Percentiles rank a stretch among this genome's conserved stretches.
Evolutionary conservation across 2,797 vertebrate genomes (phyloP).

Genomic region (Phoeniculus purpureus): DNA sequence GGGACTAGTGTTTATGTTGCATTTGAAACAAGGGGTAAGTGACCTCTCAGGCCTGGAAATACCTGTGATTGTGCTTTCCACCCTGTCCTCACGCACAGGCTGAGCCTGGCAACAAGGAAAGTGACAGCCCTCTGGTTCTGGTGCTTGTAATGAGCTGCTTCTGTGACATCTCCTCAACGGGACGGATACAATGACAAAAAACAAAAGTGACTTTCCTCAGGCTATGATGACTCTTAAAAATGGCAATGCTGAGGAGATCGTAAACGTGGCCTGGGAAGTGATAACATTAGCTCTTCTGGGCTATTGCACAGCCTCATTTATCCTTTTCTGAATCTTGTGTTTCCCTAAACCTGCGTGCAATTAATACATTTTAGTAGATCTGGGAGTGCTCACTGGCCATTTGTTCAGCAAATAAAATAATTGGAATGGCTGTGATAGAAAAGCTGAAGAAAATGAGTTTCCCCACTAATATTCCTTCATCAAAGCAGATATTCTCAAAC

Average conservation of each 20-base stretch:
- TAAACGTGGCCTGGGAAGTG: slow-evolving; percentile 54
- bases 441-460: slow-evolving; percentile 64
- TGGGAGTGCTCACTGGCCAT: slow-evolving; percentile 31
- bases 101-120: neutral
- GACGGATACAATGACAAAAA: neutral
- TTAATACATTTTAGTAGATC: slow-evolving; percentile 63
- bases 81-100: neutral
- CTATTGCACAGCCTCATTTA: slow-evolving; percentile 56
- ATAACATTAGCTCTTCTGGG: slow-evolving; percentile 54
- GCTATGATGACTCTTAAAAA: slow-evolving; percentile 60
- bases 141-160: slow-evolving; percentile 3
- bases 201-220: slow-evolving; percentile 35
- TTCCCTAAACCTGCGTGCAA: slow-evolving; percentile 58
- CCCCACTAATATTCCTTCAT: slow-evolving; percentile 48
- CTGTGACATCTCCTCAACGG: neutral
- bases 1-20: neutral
- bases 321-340: slow-evolving; percentile 67
- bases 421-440: slow-evolving; percentile 59
- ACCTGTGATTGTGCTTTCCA: neutral
- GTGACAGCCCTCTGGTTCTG: neutral
- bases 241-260: neutral
- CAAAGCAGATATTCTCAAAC: slow-evolving; percentile 68
- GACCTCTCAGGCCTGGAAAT: neutral
- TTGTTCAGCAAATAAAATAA: slow-evolving; percentile 63
- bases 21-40: neutral